Evolutionary conservation across 2,797 vertebrate species (phyloP).

Genomic region (Sciaenops ocellatus): DNA sequence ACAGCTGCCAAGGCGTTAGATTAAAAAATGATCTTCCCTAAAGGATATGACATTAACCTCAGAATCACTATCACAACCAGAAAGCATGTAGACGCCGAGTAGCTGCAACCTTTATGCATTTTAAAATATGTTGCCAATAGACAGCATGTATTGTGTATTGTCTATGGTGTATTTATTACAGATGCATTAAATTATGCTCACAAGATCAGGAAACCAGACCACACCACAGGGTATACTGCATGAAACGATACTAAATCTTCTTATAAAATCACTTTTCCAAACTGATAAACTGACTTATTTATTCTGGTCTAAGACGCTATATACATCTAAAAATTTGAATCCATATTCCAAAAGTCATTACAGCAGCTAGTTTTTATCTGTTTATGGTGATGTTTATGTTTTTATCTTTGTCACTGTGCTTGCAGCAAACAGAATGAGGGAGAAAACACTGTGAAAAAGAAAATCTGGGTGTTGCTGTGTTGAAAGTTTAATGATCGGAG

Average conservation of each 20-base stretch:
- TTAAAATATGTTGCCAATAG: neutral
- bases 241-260: neutral
- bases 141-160: neutral
- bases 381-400: slow-evolving; percentile 1
- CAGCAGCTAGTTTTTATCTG: neutral
- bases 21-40: slow-evolving; percentile 48
- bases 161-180: neutral
- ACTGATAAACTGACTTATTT: neutral
- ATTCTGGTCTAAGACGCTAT: neutral
- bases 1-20: slow-evolving; percentile 57
- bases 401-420: slow-evolving; percentile 15
- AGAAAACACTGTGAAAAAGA: slow-evolving; percentile 17
- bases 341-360: neutral
- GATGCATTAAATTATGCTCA: neutral
- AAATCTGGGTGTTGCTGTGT: slow-evolving; percentile 38
- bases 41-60: slow-evolving; percentile 42
- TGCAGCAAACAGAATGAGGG: slow-evolving; percentile 3
- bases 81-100: neutral
- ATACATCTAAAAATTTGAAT: neutral
- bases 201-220: neutral
- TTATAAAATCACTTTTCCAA: neutral
- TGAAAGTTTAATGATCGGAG: slow-evolving; percentile 57
- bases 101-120: neutral
- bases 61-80: slow-evolving; percentile 3
- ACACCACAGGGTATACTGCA: neutral